Evolutionary conservation across 2,797 vertebrate species (phyloP), one percentile per base, ranked within the genome.

Genomic region (Lagodon rhomboides): DNA sequence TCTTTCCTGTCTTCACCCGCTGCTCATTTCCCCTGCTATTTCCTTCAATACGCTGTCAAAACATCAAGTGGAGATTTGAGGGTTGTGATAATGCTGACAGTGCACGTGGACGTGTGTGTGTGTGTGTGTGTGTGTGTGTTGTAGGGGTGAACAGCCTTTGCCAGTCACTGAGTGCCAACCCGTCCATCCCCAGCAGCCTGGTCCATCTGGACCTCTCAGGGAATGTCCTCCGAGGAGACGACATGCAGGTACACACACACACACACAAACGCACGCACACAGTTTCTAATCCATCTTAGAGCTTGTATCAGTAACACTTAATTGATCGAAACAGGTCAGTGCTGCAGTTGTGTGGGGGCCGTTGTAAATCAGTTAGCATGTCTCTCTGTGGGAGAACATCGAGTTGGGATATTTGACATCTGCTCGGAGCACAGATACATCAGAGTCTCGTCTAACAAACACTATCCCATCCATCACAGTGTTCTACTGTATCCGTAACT

Each of bases 171-270:
- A 97, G 97, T 97, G 96, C 97, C 96, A 99, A 97, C 94, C 95
- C 92, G 0, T 90, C 96, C 93, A 97, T 98, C 18, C 89, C 96
- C 77, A 97, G 68, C 92, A 96, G 96, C n/a, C 97, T 99, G 15
- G 90, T 94, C 89, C 96, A 98, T 89, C 96, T 99, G 38, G 98
- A 99, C 94, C 97, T 99, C 96, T 99, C 98, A 97, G 98, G 98
- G 94, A 99, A 98, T 6, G 85, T 94, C 9, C 96, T 99, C 80
- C 95, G 98, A 0, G 96, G 98, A 84, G 98, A 99, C 67, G 98
- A 99, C 94, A 96, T 99, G 92, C 95, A 97, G 85, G 98, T 99
- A 93, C 83, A 96, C 75, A 49, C 43, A 23, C 10, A 53, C 38
- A 59, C 44, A 44, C 41, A 51, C 73, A 53, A 47, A 51, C 22